Base-by-base conservation (phyloP, 2,113 vertebrate species). In the Ammodytes marinus region DNA sequence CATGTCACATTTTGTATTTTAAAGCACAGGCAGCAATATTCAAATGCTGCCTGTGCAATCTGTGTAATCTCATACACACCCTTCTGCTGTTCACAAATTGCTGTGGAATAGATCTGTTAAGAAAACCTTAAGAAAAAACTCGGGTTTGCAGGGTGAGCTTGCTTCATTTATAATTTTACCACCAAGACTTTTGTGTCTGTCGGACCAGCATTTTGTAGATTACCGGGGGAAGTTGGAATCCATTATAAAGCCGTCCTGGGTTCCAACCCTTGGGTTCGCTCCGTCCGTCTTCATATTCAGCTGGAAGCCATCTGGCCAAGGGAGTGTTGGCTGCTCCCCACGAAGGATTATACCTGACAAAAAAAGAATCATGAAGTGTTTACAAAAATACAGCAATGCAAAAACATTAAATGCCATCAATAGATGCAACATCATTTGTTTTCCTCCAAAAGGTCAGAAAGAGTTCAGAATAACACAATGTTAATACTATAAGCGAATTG, bases 251-350 rank as follows among this genome's bases (percentile, higher is more conserved):
- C 75, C 89, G 58, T n/a, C 84, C 88, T 17, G 80, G 82, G 92
- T 97, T 97, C 98, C 98, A 99, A 79, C 98, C 98, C 88, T 95
- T 95, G 63, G 98, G 98, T 14, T 99, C 95, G 13, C 94, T 95
- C 87, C 97, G 57, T 71, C 93, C 95, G 3, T 99, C 98, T 85
- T 99, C 98, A 0, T 99, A 99, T 82, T 91, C 83, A 12, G 97
- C 95, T 63, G 97, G 96, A 75, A 99, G 97, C 98, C 98, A 99
- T 72, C 98, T 94, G 64, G 94, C 94, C 89, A 99, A 92, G 46
- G 95, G 93, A 0, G 79, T 96, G 88, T 97, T 97, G 88, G 97
- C 95, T 78, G 97, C 95, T 61, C 98, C 98, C 98, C 98, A 99
- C 42, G 91, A 85, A 83, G 97, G 96, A 82, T 97, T 95, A 59